phyloP scores from a whole-genome alignment of 2,113 vertebrate species.

The Oreochromis spilurus region DNA sequence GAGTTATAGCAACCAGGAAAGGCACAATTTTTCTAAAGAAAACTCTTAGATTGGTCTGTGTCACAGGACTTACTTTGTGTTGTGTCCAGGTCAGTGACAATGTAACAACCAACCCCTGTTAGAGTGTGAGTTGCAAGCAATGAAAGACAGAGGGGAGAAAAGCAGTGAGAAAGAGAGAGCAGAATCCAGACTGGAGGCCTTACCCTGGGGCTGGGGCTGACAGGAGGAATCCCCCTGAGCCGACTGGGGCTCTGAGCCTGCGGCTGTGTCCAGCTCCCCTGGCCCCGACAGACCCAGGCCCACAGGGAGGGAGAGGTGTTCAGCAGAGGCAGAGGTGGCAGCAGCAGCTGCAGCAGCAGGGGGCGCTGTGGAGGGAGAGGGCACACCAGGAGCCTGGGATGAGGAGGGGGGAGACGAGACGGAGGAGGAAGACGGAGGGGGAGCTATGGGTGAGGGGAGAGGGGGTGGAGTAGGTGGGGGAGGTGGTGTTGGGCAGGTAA shows the following conservation, averaged over 20 bases:
- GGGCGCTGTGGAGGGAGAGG: slow-evolving; percentile 97
- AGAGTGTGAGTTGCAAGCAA: slow-evolving; percentile 52
- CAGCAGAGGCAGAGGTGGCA: slow-evolving; percentile 28
- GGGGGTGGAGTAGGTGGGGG: slow-evolving; percentile 76
- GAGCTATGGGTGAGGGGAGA: slow-evolving; percentile 71
- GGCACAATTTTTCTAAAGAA: neutral
- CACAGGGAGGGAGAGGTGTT: slow-evolving; percentile 46
- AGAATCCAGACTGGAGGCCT: slow-evolving; percentile 76
- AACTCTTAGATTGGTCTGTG: neutral
- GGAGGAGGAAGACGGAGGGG: slow-evolving; percentile 66
- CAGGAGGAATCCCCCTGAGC: slow-evolving; percentile 38
- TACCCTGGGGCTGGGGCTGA: slow-evolving; percentile 82
- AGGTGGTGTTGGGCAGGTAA: slow-evolving; percentile 65
- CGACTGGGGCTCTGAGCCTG: slow-evolving; percentile 33
- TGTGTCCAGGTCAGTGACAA: neutral
- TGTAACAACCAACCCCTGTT: neutral
- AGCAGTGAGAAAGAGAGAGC: slow-evolving; percentile 45
- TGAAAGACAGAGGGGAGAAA: slow-evolving; percentile 32
- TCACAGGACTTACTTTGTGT: neutral
- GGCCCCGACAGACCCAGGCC: slow-evolving; percentile 36
- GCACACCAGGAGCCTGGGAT: slow-evolving; percentile 96
- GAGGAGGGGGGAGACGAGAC: slow-evolving; percentile 80
- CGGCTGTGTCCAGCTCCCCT: slow-evolving; percentile 21
- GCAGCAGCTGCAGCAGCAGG: slow-evolving; percentile 65
- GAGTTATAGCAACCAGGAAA: neutral